Evolutionary conservation across 1,140 invertebrate species (phyloP).

Genomic region (Microplitis demolitor): DNA sequence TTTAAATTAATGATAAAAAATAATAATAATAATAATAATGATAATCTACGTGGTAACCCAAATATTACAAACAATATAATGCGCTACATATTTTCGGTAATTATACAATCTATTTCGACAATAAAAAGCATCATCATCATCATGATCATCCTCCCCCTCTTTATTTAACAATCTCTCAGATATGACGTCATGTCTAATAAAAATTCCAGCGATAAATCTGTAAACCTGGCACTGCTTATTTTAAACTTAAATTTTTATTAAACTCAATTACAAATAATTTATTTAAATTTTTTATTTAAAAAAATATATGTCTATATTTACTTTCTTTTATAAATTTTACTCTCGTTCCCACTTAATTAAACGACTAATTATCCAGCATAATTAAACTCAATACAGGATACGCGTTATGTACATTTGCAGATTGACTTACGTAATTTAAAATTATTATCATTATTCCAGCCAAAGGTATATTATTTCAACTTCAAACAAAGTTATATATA

Average conservation of each 20-base stretch:
- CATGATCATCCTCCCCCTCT: background rate
- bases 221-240: background rate
- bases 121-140: background rate
- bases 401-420: background rate
- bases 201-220: constrained; percentile 7
- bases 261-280: background rate
- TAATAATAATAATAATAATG: background rate
- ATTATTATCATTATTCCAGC: background rate
- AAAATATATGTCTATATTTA: background rate
- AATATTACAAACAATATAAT: no score
- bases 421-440: constrained; percentile 18
- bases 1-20: background rate
- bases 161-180: constrained; percentile 6
- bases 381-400: constrained; percentile 2
- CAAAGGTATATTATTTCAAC: constrained; percentile 4
- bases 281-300: background rate
- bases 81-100: background rate
- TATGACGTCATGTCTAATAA: constrained; percentile 29
- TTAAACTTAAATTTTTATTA: background rate
- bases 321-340: background rate
- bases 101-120: background rate
- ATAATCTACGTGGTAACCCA: no score
- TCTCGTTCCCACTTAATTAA: background rate
- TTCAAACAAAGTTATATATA: background rate
- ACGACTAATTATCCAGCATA: background rate